phyloP scores from a whole-genome alignment of 2,888 invertebrate genomes.

The Tachina lurida region DNA sequence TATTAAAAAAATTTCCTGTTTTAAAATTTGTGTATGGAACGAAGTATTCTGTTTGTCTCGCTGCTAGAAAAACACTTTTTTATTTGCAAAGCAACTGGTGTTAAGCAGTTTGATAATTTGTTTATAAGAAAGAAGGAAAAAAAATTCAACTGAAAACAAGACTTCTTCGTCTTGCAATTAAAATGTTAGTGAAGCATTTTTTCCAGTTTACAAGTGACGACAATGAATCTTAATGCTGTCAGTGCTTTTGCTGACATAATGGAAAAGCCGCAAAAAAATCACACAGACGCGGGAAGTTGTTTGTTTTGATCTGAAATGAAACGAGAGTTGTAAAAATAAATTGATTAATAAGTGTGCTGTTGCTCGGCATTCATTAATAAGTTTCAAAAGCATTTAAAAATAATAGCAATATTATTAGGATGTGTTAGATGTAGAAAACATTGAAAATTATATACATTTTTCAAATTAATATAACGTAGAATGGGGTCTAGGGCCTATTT shows the following conservation, averaged over 20 bases:
- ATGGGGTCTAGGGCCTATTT: too few species aligned
- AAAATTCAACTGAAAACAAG: constrained; percentile 45
- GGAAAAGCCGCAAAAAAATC: constrained; percentile 25
- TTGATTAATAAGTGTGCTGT: constrained; percentile 17
- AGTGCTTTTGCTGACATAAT: constrained; percentile 33
- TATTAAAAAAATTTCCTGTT: constrained; percentile 14
- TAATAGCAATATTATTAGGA: too few species aligned
- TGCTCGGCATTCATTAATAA: neutral
- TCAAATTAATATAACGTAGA: too few species aligned
- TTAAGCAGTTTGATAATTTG: neutral
- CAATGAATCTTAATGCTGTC: constrained; percentile 41
- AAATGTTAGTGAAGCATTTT: constrained; percentile 64
- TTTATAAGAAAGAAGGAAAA: neutral
- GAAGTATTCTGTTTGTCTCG: too few species aligned
- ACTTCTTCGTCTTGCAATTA: constrained; percentile 61
- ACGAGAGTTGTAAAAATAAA: constrained; percentile 44
- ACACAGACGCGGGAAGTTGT: neutral
- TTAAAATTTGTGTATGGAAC: neutral
- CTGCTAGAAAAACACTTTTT: constrained; percentile 21
- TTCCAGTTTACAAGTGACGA: constrained; percentile 37
- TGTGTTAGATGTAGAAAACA: too few species aligned
- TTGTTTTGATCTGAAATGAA: constrained; percentile 50
- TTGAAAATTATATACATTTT: too few species aligned
- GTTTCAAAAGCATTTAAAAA: too few species aligned
- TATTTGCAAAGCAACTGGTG: neutral